Base-by-base conservation (phyloP, 2,113 vertebrate genomes). In the Leucosticte australis region DNA sequence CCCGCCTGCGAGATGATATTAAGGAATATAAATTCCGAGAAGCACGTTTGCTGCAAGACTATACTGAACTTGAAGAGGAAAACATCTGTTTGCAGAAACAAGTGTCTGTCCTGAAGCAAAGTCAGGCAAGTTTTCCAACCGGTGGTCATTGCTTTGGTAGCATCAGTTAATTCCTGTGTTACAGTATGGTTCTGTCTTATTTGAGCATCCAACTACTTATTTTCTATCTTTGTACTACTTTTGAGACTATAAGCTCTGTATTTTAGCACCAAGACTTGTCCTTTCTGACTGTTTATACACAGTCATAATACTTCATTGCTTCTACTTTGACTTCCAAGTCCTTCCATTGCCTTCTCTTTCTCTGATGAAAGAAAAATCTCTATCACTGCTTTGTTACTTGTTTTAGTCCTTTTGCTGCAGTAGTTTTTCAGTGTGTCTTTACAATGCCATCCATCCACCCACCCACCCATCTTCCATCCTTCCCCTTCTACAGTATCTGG, bases 41-140 rank as follows among this genome's bases (percentile, higher is more conserved):
- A 97, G 96, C 99, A 11, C 99, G 99, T 30, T 97, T 99, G 95
- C 97, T 99, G 94, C 99, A 99, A 97, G 99, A 99, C 98, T 99
- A 98, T 97, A 99, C 98, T 0, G 99, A 99, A 96, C 98, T 99
- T 77, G 99, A 99, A 95, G 99, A 99, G 71, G 99, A 99, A 97
- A 99, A 99, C 97, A 99, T 99, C 96, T 98, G 98, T 79, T 98
- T 99, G 44, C 99, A 99, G 98, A 99, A 99, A 92, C 99, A 99
- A 98, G 99, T 99, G 64, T 99, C 99, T 70, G 97, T 98, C 81
- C 98, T 99, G 68, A 98, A 98, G 94, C 99, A 99, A 97, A 99
- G 98, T 92, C 99, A 99, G 99, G 99, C 98, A 91, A 98, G 98
- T 95, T 98, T 94, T 84, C 67, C 31, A 50, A 60, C 74, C 11